These are phyloP conservation scores for Antrozous pallidus DNA, from an alignment of 2,797 vertebrate species.

Conservation along the genomic window DNA sequence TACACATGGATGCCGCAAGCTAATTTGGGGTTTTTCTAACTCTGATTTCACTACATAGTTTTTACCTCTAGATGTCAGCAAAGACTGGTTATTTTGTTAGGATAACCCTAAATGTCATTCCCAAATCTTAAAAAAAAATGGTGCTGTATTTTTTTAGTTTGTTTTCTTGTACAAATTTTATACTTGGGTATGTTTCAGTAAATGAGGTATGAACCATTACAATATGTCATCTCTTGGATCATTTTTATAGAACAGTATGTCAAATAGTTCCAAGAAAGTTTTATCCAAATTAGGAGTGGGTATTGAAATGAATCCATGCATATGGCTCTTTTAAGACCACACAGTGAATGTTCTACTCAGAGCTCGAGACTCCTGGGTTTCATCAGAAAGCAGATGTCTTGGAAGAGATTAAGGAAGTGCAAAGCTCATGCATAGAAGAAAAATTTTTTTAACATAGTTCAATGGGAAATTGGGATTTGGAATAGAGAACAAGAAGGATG, in stretches of 20 bases:
- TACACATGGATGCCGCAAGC: neutral
- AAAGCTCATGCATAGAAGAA: constrained; percentile 61
- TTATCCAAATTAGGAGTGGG: constrained; percentile 47
- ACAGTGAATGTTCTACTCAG: constrained; percentile 47
- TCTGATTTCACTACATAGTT: constrained; percentile 19
- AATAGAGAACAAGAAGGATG: constrained; percentile 32
- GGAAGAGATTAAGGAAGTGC: constrained; percentile 53
- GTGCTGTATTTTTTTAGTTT: neutral
- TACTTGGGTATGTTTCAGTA: constrained; percentile 53
- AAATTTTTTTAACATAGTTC: neutral
- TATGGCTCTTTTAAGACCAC: constrained; percentile 64
- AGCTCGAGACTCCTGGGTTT: constrained; percentile 52
- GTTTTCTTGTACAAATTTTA: constrained; percentile 25
- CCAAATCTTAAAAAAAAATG: neutral
- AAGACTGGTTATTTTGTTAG: constrained; percentile 54
- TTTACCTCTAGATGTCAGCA: constrained; percentile 78
- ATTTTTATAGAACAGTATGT: constrained; percentile 60
- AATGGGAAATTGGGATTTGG: constrained; percentile 29
- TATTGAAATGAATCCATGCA: constrained; percentile 33
- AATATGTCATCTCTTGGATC: constrained; percentile 57
- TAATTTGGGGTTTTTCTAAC: neutral
- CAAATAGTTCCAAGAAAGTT: constrained; percentile 55
- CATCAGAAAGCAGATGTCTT: constrained; percentile 63
- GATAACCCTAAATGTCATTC: neutral
- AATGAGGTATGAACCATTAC: constrained; percentile 50